Conservation (phyloP, 2,888 invertebrate species). For the Trissolcus japonicus region DNA sequence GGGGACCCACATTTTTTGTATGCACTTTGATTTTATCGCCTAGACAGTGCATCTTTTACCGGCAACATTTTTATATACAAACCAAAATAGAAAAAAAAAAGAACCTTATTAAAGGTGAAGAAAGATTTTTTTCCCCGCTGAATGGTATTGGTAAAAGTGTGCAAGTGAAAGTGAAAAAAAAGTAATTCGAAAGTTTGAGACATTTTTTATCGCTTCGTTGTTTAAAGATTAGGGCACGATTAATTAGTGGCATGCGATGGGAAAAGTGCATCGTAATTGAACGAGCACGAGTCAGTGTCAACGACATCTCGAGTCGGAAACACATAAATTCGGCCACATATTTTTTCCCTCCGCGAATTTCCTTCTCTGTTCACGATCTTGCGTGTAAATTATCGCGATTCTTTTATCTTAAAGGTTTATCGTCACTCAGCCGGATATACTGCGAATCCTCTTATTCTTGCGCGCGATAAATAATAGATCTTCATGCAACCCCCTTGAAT, state of each 20-base stretch:
- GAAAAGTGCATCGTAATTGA: slow-evolving; percentile 55
- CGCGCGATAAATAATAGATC: too few species aligned
- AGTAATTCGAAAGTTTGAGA: slow-evolving; percentile 48
- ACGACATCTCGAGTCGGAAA: slow-evolving; percentile 37
- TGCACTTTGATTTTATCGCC: slow-evolving; percentile 15
- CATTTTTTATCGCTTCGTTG: slow-evolving; percentile 42
- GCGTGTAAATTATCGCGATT: too few species aligned
- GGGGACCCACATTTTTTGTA: slow-evolving; percentile 5
- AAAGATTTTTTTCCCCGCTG: neutral
- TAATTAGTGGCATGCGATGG: slow-evolving; percentile 50
- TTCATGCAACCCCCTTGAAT: too few species aligned
- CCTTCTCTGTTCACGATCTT: too few species aligned
- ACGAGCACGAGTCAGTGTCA: slow-evolving; percentile 49
- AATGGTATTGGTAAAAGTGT: slow-evolving; percentile 1
- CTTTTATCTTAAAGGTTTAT: too few species aligned
- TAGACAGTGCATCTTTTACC: slow-evolving; percentile 9
- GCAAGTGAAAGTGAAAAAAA: slow-evolving; percentile 48
- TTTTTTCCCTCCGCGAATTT: too few species aligned
- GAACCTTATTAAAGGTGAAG: neutral
- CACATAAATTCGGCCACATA: too few species aligned
- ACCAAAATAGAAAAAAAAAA: neutral
- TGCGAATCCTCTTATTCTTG: too few species aligned
- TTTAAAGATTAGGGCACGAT: slow-evolving; percentile 50
- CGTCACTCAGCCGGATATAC: too few species aligned
- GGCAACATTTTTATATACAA: neutral